Evolutionary conservation across 2,113 vertebrate species (phyloP), one percentile per base, ranked within the genome.

Genomic region (Hemichromis elongatus): DNA sequence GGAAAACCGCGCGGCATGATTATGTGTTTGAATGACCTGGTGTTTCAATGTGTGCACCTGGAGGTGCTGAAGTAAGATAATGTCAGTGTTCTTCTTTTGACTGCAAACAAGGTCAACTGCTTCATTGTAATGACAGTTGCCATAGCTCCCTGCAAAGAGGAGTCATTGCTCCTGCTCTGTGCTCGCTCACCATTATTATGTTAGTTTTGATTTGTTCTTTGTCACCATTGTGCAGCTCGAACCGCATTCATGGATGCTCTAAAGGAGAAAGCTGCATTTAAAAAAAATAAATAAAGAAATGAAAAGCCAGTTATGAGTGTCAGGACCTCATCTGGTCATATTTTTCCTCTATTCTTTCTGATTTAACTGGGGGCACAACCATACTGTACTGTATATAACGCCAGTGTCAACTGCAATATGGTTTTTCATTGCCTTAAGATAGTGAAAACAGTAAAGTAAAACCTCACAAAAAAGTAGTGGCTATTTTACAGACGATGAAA

Each of bases 61-160:
- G 50, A 56, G 24, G 53, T 45, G 79, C 24, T 73, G 77, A 35
- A 57, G 84, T 82, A 55, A 82, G 73, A 92, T 82, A 21, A 90
- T 81, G 68, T 40, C 57, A 83, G 88, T 56, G 84, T 70, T 70
- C 79, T 59, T 70, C 61, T 86, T 86, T 84, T 78, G 33, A 45
- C 52, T 57, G 53, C 47, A 77, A 89, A 84, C 90, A 90, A 93
- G 90, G 92, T 94, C 95, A 90, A 86, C 87, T 53, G 68, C 75
- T 89, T 82, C 10, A 40, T 86, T 83, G 50, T 4, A 55, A 68
- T 77, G 24, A 61, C 86, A 10, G 91, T 94, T 95, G 93, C 94
- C 92, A 94, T 93, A 89, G 91, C 88, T 90, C 79, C 94, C 77
- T n/a, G 18, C 14, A 82, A 89, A 50, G 61, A 83, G 50, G 63